Percentiles rank a stretch among this genome's conserved stretches.
phyloP scores from a whole-genome alignment of 1,140 invertebrate genomes.

The Halesus radiatus region DNA sequence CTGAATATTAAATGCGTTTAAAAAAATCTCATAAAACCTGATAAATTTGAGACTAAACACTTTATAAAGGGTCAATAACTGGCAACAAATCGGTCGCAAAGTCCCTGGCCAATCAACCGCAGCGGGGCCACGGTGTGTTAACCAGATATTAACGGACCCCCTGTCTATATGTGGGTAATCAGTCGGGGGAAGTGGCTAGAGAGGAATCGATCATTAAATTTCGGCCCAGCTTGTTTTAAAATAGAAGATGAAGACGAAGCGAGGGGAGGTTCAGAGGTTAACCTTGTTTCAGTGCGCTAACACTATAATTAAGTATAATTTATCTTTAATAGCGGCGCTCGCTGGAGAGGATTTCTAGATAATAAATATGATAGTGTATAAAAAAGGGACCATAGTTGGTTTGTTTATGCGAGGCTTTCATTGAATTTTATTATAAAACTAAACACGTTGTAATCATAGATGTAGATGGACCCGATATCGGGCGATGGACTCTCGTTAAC shows the following conservation, averaged over 20 bases:
- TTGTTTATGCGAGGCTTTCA: slow-evolving; percentile 45
- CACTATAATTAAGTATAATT: slow-evolving; percentile 58
- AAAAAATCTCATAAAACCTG: slow-evolving; percentile 50
- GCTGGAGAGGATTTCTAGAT: slow-evolving; percentile 35
- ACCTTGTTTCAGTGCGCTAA: slow-evolving; percentile 54
- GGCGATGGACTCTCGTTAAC: slow-evolving; percentile 25
- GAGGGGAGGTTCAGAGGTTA: slow-evolving; percentile 56
- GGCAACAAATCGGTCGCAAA: slow-evolving; percentile 48
- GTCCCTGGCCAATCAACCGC: slow-evolving; percentile 31
- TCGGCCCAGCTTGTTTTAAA: slow-evolving; percentile 49
- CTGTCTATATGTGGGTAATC: slow-evolving; percentile 34
- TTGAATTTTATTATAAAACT: slow-evolving; percentile 44
- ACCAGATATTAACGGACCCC: slow-evolving; percentile 39
- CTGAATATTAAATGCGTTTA: slow-evolving; percentile 40
- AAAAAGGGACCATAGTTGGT: slow-evolving; percentile 24
- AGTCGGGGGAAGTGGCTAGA: background rate
- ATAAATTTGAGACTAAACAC: slow-evolving; percentile 51
- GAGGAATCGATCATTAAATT: slow-evolving; percentile 43
- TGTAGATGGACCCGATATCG: slow-evolving; percentile 36
- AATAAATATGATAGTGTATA: slow-evolving; percentile 26
- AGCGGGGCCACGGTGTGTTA: background rate
- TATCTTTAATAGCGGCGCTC: slow-evolving; percentile 52
- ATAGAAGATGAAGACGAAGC: slow-evolving; percentile 39
- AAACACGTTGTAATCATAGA: slow-evolving; percentile 35
- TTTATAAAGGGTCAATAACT: slow-evolving; percentile 55